These are phyloP conservation scores for Antechinus stuartii DNA, from an alignment of 2,113 vertebrate genomes.

Conservation along the genomic window DNA sequence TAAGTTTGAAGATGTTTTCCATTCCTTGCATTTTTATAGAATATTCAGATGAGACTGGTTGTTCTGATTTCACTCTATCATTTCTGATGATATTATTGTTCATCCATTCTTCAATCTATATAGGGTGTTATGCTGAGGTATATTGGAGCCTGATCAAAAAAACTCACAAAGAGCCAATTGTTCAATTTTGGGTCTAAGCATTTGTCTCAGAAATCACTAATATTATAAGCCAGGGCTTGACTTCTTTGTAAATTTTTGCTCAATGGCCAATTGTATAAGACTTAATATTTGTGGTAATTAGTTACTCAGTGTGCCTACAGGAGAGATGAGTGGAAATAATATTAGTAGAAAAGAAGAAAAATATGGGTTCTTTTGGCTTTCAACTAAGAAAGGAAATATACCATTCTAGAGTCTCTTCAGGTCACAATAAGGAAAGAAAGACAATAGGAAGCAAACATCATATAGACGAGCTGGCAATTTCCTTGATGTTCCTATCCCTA, in stretches of 20 bases:
- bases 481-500: neutral
- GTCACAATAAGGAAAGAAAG: neutral
- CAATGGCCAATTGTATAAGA: neutral
- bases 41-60: neutral
- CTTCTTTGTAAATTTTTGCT: neutral
- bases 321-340: neutral
- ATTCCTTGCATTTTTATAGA: neutral
- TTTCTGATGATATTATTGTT: neutral
- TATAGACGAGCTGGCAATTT: neutral
- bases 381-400: neutral
- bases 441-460: neutral
- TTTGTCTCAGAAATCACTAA: neutral
- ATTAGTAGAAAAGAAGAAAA: neutral
- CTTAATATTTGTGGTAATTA: neutral
- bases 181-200: neutral
- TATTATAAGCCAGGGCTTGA: neutral
- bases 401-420: neutral
- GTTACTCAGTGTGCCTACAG: neutral
- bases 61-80: neutral
- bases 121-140: neutral
- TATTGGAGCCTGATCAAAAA: neutral
- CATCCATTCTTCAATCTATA: neutral
- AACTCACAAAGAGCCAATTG: neutral
- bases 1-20: neutral
- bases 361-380: neutral